Percentiles rank a stretch among this genome's conserved stretches.
phyloP scores from a whole-genome alignment of 2,113 vertebrate species.

The Atlantisia rogersi region DNA sequence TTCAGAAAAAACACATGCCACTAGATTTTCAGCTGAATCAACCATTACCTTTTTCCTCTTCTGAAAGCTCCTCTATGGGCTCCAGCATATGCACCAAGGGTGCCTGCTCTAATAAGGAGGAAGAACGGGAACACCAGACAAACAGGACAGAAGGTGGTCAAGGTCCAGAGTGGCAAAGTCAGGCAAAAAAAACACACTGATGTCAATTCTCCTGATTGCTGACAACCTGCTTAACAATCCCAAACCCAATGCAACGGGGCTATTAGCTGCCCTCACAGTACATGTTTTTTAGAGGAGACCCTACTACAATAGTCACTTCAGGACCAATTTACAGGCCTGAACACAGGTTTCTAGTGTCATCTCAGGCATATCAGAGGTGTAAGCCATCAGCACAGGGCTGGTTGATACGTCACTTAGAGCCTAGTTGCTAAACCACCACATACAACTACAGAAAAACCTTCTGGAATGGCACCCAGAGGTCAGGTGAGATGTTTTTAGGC shows the following conservation, averaged over 20 bases:
- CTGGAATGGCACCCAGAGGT: background rate
- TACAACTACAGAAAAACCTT: background rate
- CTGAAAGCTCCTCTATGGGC: slow-evolving; percentile 94
- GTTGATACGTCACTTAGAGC: accelerated
- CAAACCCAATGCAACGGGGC: background rate
- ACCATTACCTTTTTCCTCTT: slow-evolving; percentile 94
- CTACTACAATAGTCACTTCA: background rate
- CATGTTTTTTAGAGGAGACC: background rate
- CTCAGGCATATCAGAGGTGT: background rate
- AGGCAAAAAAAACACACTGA: slow-evolving; percentile 1
- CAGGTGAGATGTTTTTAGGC: background rate
- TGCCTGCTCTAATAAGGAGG: slow-evolving; percentile 84
- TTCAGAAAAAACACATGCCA: background rate
- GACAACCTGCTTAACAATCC: background rate
- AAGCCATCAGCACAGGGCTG: background rate
- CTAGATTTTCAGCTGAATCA: background rate
- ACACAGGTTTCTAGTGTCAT: background rate
- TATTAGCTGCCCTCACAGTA: background rate
- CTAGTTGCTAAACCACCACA: too few relatives aligned
- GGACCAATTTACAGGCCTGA: background rate
- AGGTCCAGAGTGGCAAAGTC: slow-evolving; percentile 43
- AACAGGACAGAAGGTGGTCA: slow-evolving; percentile 68
- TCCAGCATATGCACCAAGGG: slow-evolving; percentile 86
- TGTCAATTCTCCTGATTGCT: background rate
- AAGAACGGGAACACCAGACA: slow-evolving; percentile 74